Conservation (phyloP, 2,113 vertebrate species). For the Rhea pennata region DNA sequence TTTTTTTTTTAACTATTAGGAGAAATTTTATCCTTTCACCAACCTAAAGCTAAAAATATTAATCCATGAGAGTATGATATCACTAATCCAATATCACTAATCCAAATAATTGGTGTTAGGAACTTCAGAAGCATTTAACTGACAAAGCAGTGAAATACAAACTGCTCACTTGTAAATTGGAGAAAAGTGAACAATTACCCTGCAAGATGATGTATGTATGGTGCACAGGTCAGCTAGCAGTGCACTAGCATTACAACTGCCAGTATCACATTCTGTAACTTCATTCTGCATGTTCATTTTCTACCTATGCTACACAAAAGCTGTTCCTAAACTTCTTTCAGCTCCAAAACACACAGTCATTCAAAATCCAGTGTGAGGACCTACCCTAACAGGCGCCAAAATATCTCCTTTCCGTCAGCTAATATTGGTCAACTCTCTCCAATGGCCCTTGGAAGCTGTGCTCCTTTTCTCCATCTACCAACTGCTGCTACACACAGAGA, state of each 20-base stretch:
- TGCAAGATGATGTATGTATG: accelerated
- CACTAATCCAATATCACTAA: background rate
- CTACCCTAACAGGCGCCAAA: background rate
- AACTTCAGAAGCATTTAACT: background rate
- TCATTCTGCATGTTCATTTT: background rate
- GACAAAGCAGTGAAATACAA: background rate
- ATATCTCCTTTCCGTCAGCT: background rate
- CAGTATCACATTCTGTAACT: background rate
- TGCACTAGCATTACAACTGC: background rate
- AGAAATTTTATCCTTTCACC: background rate
- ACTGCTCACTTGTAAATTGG: background rate
- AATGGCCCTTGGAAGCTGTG: background rate
- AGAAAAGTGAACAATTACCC: background rate
- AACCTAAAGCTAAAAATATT: background rate
- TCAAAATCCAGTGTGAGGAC: background rate
- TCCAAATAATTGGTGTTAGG: background rate
- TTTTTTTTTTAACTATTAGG: background rate
- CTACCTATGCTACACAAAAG: background rate
- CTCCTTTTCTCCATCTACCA: background rate
- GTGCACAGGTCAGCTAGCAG: background rate
- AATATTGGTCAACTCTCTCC: background rate
- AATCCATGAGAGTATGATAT: background rate
- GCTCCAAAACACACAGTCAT: background rate
- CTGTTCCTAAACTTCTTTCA: background rate
- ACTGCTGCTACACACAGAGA: background rate